Evolutionary conservation across 2,888 invertebrate genomes (phyloP), one percentile per base, ranked within the genome.

Genomic region (Drosophila vallismaia): DNA sequence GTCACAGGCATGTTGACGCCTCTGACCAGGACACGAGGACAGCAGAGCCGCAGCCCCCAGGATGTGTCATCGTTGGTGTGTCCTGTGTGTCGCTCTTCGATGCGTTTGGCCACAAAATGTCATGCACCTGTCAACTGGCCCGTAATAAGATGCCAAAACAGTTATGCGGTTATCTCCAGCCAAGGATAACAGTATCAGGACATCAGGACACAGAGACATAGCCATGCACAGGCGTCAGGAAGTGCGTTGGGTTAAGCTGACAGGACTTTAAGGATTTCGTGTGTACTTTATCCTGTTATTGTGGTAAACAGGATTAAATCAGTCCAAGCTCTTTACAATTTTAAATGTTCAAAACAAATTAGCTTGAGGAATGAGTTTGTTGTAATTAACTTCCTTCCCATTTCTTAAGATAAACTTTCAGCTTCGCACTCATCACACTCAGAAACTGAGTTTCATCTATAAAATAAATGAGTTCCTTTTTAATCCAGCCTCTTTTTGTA

Each of bases 91-190:
- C 19, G 31, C 58, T 66, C 46, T 64, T 63, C 63, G 68, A 76
- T 88, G 73, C 60, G 83, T 77, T 79, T 73, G 73, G 74, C 89
- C 88, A 82, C 89, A 85, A 74, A 88, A 79, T 86, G 89, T 85
- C 89, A 86, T 77, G 75, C 84, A 85, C 79, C 84, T 85, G 84
- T 86, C 89, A 82, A 59, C 75, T 72, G 81, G 78, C 62, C 74
- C 75, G 86, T 85, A 85, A 87, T 88, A 85, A 88, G 84, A 85
- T 86, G 89, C 84, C 88, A 82, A 85, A 87, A 85, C 84, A 84
- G 88, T 84, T 88, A 76, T 88, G 88, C 74, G 84, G 88, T 87
- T 82, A 63, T 74, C 57, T 77, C 58, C 71, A 60, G 60, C 76
- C 82, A 53, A 66, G 63, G 69, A 60, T 53, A 75, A 69, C 59